phyloP scores from a whole-genome alignment of 2,888 invertebrate species.

The Esperia sulphurella region DNA sequence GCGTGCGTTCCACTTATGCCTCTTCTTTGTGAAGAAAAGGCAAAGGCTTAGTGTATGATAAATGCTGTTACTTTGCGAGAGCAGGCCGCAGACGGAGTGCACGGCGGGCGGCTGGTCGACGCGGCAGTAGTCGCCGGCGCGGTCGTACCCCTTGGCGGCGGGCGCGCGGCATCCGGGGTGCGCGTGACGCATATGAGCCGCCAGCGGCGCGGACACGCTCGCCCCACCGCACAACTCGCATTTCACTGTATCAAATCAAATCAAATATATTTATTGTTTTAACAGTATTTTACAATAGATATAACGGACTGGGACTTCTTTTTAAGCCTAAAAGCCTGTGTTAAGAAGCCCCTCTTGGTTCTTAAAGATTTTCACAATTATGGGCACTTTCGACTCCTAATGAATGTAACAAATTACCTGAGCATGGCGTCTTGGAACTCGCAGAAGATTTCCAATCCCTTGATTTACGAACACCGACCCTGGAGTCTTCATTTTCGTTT shows the following conservation, averaged over 20 bases:
- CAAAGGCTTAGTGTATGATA: not conserved
- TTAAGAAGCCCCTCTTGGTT: no score
- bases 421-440: constrained; percentile 38
- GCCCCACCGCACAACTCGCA: constrained; percentile 93
- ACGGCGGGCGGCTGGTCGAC: constrained; percentile 50
- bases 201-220: constrained; percentile 86
- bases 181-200: constrained; percentile 93
- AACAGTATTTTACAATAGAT: no score
- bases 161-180: constrained; percentile 95
- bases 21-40: no score
- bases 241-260: constrained; percentile 48
- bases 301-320: no score
- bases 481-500: constrained; percentile 45
- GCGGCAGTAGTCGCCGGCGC: constrained; percentile 90
- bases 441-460: constrained; percentile 42
- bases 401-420: constrained; percentile 31
- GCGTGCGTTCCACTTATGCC: no score
- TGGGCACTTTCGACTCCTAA: no score
- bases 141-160: constrained; percentile 94
- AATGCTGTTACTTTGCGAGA: constrained; percentile 54
- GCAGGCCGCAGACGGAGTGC: constrained; percentile 50
- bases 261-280: no score
- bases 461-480: constrained; percentile 39
- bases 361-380: no score
- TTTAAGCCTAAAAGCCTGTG: no score